Evolutionary conservation across 2,113 vertebrate genomes (phyloP).

Genomic region (Cervus canadensis): DNA sequence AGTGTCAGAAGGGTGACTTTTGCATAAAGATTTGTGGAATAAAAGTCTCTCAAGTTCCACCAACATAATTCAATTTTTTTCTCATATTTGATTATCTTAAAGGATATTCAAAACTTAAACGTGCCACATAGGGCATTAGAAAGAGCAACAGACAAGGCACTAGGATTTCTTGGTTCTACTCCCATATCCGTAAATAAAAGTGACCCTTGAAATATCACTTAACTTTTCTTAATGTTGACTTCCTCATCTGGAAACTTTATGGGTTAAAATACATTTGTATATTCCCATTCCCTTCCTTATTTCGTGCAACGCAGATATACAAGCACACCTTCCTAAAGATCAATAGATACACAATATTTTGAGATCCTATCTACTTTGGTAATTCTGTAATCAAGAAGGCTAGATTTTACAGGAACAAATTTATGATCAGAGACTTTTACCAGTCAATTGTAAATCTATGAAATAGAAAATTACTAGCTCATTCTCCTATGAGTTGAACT

Average conservation of each 20-base stretch:
- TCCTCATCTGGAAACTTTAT: neutral
- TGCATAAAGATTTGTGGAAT: neutral
- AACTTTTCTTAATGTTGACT: neutral
- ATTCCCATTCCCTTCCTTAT: neutral
- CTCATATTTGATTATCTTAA: neutral
- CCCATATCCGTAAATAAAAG: neutral
- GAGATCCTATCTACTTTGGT: neutral
- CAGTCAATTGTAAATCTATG: neutral
- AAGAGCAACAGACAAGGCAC: neutral
- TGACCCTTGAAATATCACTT: neutral
- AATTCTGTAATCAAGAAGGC: neutral
- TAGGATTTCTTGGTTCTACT: neutral
- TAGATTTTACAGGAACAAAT: slow-evolving; percentile 6
- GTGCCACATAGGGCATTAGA: neutral
- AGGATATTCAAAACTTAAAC: neutral
- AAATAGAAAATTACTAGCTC: slow-evolving; percentile 6
- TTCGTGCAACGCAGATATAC: neutral
- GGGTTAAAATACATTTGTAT: neutral
- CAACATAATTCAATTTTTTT: neutral
- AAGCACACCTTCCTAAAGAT: slow-evolving; percentile 8
- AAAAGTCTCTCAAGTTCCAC: slow-evolving; percentile 18
- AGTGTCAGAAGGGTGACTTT: neutral
- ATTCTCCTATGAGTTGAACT: neutral
- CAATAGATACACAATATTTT: neutral
- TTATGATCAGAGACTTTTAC: slow-evolving; percentile 13